Evolutionary conservation across 2,797 vertebrate genomes (phyloP), one percentile per base, ranked within the genome.

Genomic region (Pogoniulus pusillus): DNA sequence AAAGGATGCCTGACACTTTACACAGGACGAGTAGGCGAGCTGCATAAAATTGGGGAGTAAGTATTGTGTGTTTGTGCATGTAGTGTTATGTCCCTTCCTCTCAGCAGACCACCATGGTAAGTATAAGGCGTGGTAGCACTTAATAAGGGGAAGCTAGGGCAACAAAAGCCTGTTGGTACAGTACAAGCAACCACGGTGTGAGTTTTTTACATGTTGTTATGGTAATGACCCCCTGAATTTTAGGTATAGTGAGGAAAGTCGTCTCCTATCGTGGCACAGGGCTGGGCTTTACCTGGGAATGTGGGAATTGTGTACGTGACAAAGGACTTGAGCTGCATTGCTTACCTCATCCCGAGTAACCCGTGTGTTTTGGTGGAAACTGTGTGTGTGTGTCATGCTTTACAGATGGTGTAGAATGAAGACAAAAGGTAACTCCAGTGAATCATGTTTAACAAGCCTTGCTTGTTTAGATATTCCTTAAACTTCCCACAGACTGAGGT

Each of bases 21-120:
- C 97, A 99, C 98, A 47, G 99, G 99, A 94, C 98, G 98, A 97
- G 99, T 98, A 90, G 99, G 99, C 37, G 99, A 99, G 92, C 98
- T 99, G 77, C 99, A 99, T 94, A 99, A 99, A 97, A 99, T 99
- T 69, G 99, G 99, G 93, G 99, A 99, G 99, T 99, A 97, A 99
- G 99, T 99, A 96, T 89, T 80, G 49, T 0, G 0, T 32, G 12
- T 27, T 59, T 30, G 4, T 47, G 29, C 20, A 49, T 76, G 35
- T 0, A 2, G 32, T 65, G 35, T 55, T 39, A 19, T 23, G 20
- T 58, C 14, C 63, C 20, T 7, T 1, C 30, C 43, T 80, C 53
- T 80, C 78, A 49, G 34, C 73, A 60, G 70, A 41, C n/a, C 0
- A 0, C 27, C 8, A 1, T 24, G 90, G 94, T 97, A 96, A 93